Conservation (phyloP, 2,888 invertebrate genomes). For the Operophtera brumata region DNA sequence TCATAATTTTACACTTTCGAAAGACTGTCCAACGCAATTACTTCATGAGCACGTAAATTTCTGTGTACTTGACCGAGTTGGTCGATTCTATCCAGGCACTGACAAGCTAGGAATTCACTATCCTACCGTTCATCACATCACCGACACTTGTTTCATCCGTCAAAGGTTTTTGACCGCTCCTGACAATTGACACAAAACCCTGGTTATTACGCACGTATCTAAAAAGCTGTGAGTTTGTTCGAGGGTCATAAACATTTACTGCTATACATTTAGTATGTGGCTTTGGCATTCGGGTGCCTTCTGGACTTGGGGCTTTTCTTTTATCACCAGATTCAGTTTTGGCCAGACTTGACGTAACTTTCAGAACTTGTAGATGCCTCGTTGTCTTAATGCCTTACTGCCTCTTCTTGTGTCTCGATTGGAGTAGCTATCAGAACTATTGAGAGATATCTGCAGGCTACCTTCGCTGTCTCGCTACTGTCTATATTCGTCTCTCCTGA, state of each 20-base stretch:
- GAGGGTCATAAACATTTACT: not conserved
- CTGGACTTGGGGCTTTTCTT: not conserved
- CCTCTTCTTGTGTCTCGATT: no score
- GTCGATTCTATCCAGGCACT: not conserved
- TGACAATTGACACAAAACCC: not conserved
- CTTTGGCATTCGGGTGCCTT: not conserved
- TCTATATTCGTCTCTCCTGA: no score
- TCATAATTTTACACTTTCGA: slow-evolving; percentile 20
- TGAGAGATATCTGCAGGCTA: no score
- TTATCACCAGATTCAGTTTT: not conserved
- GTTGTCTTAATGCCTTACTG: no score
- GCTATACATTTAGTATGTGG: not conserved
- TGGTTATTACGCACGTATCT: not conserved
- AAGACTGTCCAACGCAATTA: not conserved
- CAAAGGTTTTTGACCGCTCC: not conserved
- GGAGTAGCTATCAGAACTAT: no score
- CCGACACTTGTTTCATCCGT: not conserved
- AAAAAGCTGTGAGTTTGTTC: not conserved
- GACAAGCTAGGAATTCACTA: not conserved
- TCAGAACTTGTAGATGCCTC: no score
- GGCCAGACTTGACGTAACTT: no score
- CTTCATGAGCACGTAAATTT: slow-evolving; percentile 1
- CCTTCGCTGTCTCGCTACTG: no score
- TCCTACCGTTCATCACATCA: not conserved
- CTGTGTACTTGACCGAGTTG: slow-evolving; percentile 4